A percentile compares a stretch with the other conserved stretches of the same genome.
phyloP scores from a whole-genome alignment of 2,888 invertebrate species.

The Leptopilina myrica region DNA sequence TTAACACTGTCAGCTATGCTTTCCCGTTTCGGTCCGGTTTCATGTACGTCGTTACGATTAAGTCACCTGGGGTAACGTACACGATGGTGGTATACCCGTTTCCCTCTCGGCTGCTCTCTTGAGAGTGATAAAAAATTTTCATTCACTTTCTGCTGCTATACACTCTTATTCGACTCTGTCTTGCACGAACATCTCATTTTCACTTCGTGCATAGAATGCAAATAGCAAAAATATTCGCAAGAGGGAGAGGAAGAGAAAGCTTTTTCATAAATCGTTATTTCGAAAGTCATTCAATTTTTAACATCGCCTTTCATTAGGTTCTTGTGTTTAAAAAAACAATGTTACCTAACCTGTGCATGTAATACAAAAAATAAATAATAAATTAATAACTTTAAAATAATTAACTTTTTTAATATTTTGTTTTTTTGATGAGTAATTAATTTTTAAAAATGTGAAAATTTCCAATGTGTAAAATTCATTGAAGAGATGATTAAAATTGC shows the following conservation, averaged over 20 bases:
- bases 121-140: conserved; percentile 21
- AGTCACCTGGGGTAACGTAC: conserved; percentile 63
- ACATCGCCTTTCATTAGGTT: too few relatives aligned
- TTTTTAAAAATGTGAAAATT: too few relatives aligned
- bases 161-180: not conserved
- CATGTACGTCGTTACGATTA: conserved; percentile 64
- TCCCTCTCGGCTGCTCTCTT: conserved; percentile 29
- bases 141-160: conserved; percentile 27
- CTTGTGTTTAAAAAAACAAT: too few relatives aligned
- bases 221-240: not conserved
- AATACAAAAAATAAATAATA: too few relatives aligned
- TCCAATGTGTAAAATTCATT: too few relatives aligned
- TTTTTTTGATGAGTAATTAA: too few relatives aligned
- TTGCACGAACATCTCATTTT: conserved; percentile 24
- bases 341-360: too few relatives aligned
- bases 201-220: conserved; percentile 14
- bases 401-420: too few relatives aligned
- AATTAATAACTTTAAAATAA: too few relatives aligned
- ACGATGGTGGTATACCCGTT: conserved; percentile 36
- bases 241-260: not conserved
- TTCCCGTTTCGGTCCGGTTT: conserved; percentile 64
- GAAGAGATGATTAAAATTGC: too few relatives aligned
- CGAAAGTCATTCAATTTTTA: not conserved
- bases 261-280: not conserved
- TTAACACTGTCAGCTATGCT: conserved; percentile 71